Base-by-base conservation (phyloP, 2,113 vertebrate genomes). In the Aspidoscelis tigris region DNA sequence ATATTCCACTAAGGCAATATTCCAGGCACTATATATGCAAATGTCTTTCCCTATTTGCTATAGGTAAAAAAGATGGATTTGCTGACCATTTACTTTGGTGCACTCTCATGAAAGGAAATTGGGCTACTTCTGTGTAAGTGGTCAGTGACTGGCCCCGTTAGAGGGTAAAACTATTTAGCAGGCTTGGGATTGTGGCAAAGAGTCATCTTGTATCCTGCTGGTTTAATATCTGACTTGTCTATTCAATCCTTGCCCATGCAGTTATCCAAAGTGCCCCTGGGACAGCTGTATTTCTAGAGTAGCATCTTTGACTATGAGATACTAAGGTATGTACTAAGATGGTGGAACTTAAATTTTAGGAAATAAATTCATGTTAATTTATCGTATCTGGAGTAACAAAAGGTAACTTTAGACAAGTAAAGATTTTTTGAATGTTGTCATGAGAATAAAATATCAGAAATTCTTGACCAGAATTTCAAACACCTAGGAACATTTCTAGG, bases 161-260 rank as follows among this genome's bases (percentile, higher is more conserved):
- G 85, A 91, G 81, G 53, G 81, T 14, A 47, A 81, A 80, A 78
- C 82, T 85, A 71, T 78, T 92, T 81, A 41, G 88, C 83, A 20
- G 69, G 81, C 90, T 88, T 50, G 66, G 68, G 75, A 82, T 86
- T 43, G 88, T 39, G 89, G 72, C 26, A 0, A 66, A 75, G 91
- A 91, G 88, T 86, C 90, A 81, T 93, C 92, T 93, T 84, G 87
- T 77, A 88, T 90, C 95, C 94, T 84, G 93, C 93, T 90, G 93
- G 83, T 93, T 94, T 94, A 93, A 92, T 92, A 92, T 88, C 92
- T 84, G 88, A 93, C 93, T 91, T 93, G 81, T 69, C 39, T 87
- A 58, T 81, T 88, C 92, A 88, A 85, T 77, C 78, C 90, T 65
- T 83, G 91, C 90, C 90, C 71, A 78, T 81, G 78, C 73, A 93